Percentiles rank a stretch among this genome's conserved stretches.
These are phyloP conservation scores for Mus spicilegus DNA, from an alignment of 2,113 vertebrate genomes.

Conservation along the genomic window DNA sequence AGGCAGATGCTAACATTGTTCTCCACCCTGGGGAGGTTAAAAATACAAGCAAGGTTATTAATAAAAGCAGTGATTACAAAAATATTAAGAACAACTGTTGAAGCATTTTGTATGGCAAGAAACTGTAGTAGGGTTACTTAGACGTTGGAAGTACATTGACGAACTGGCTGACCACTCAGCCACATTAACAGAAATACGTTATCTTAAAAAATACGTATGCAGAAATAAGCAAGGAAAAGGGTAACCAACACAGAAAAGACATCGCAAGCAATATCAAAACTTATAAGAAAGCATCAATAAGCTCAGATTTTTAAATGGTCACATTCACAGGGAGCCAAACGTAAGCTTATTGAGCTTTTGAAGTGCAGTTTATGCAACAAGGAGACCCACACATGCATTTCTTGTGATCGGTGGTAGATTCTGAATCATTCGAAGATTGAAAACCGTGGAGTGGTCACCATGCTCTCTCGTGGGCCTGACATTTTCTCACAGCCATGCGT, in stretches of 20 bases:
- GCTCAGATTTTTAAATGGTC: neutral
- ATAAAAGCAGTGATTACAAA: neutral
- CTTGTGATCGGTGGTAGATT: neutral
- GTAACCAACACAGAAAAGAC: neutral
- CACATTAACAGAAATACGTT: conserved; percentile 1
- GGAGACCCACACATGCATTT: neutral
- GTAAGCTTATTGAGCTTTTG: neutral
- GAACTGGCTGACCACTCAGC: neutral
- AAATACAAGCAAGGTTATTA: conserved; percentile 26
- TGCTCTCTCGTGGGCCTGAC: neutral
- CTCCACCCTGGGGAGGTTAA: neutral
- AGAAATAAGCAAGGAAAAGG: neutral
- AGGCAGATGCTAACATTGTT: conserved; percentile 12
- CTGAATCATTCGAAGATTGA: neutral
- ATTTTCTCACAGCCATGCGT: neutral
- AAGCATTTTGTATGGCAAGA: neutral
- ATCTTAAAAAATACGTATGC: neutral
- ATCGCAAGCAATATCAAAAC: neutral
- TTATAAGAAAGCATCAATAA: conserved; percentile 16
- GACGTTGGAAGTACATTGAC: neutral
- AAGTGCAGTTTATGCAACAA: neutral
- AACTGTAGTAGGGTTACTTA: neutral
- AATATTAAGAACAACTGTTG: neutral
- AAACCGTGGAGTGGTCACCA: neutral
- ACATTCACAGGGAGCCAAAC: neutral